phyloP scores from a whole-genome alignment of 2,888 invertebrate genomes.

The Venusia cambrica region DNA sequence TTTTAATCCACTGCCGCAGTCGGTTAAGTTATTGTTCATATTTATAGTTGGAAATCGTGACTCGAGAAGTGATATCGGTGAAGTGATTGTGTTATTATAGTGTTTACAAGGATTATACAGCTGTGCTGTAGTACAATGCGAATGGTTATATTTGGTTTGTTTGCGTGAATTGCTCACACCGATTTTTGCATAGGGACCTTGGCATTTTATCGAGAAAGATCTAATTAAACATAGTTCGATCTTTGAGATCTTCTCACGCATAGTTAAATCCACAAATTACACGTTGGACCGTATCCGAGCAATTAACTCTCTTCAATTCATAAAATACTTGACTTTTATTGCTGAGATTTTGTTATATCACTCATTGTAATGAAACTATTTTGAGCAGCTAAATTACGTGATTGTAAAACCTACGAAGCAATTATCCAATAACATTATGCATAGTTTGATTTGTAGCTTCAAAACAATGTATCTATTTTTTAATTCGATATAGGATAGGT shows the following conservation, averaged over 20 bases:
- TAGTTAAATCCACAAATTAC: conserved; percentile 31
- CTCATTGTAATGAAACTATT: conserved; percentile 16
- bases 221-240: conserved; percentile 41
- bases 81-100: conserved; percentile 32
- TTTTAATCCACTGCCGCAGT: conserved; percentile 11
- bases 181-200: conserved; percentile 36
- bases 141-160: conserved; percentile 22
- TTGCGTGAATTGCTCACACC: conserved; percentile 33
- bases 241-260: conserved; percentile 49
- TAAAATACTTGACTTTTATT: conserved; percentile 18
- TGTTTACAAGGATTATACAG: conserved; percentile 18
- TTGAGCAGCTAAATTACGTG: conserved; percentile 12
- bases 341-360: conserved; percentile 18
- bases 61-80: conserved; percentile 35
- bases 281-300: conserved; percentile 37
- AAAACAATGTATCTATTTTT: too few species aligned
- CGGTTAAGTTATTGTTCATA: conserved; percentile 2
- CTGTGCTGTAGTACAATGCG: conserved; percentile 23
- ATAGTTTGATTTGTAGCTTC: background rate
- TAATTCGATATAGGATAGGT: too few species aligned
- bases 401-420: conserved; percentile 9
- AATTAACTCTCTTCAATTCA: conserved; percentile 33
- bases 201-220: conserved; percentile 47
- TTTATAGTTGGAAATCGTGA: conserved; percentile 31
- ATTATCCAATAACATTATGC: conserved; percentile 6